These are phyloP conservation scores for Marmota flaviventris DNA, from an alignment of 2,113 vertebrate genomes.

Conservation along the genomic window DNA sequence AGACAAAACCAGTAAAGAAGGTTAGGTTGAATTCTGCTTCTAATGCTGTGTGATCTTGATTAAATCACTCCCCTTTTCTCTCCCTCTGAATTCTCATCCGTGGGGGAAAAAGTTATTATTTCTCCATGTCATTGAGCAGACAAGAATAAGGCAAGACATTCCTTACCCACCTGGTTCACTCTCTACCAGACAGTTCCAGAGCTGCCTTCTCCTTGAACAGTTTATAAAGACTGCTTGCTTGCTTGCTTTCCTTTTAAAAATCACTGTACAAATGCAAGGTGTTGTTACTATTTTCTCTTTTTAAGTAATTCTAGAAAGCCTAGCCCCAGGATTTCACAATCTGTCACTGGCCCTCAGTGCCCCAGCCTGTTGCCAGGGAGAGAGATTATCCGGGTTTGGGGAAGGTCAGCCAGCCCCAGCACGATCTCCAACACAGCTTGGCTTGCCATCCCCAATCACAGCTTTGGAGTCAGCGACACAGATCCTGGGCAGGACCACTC, in stretches of 20 bases:
- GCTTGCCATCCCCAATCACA: slow-evolving; percentile 21
- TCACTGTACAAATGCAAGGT: slow-evolving; percentile 32
- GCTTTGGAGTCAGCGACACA: not conserved
- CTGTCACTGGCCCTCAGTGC: slow-evolving; percentile 78
- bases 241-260: slow-evolving; percentile 34
- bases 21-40: not conserved
- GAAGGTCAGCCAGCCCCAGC: slow-evolving; percentile 83
- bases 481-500: slow-evolving; percentile 54
- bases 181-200: slow-evolving; percentile 10
- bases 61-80: not conserved
- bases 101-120: not conserved
- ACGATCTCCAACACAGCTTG: slow-evolving; percentile 35
- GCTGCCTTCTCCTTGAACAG: slow-evolving; percentile 23
- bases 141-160: slow-evolving; percentile 47
- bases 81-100: not conserved
- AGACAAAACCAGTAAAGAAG: not conserved
- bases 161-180: slow-evolving; percentile 55
- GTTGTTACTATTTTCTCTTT: slow-evolving; percentile 69
- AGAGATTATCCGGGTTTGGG: slow-evolving; percentile 81
- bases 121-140: not conserved
- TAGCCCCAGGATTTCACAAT: slow-evolving; percentile 76
- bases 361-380: slow-evolving; percentile 83
- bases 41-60: not conserved
- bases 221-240: slow-evolving; percentile 27
- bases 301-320: slow-evolving; percentile 83